phyloP scores from a whole-genome alignment of 2,113 vertebrate genomes.

The Sphaerodactylus townsendi region DNA sequence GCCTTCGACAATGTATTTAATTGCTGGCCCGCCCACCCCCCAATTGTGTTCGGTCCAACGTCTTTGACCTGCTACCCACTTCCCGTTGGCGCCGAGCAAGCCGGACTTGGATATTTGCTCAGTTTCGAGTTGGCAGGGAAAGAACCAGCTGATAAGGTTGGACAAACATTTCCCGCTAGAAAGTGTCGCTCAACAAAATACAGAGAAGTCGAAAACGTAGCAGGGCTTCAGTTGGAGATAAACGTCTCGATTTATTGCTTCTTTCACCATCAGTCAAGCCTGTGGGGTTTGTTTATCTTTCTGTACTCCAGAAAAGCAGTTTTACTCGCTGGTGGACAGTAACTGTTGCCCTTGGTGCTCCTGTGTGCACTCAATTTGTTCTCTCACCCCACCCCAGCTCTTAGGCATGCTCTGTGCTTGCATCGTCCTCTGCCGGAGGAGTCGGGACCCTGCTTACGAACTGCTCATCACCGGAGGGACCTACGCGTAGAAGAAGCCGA shows the following conservation, averaged over 20 bases:
- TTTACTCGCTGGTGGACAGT: too few species aligned
- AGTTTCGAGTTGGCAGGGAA: background rate
- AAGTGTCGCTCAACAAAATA: background rate
- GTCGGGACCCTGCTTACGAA: conserved; percentile 90
- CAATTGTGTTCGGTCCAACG: too few species aligned
- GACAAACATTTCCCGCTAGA: background rate
- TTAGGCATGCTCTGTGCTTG: conserved; percentile 94
- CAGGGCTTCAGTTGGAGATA: background rate
- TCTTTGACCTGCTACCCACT: background rate
- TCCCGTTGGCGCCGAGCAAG: background rate
- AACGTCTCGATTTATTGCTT: background rate
- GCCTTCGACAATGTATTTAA: too few species aligned
- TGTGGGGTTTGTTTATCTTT: background rate
- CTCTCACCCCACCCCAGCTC: conserved; percentile 72
- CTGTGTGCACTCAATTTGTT: conserved; percentile 33
- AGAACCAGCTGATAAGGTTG: background rate
- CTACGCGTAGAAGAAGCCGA: conserved; percentile 77
- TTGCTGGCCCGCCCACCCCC: too few species aligned
- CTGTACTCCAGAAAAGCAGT: background rate
- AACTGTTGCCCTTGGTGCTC: background rate
- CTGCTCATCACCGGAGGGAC: conserved; percentile 89
- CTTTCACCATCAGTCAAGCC: background rate
- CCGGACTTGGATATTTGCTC: background rate
- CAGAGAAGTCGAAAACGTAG: background rate
- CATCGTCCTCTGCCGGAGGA: conserved; percentile 88